A percentile compares a stretch with the other conserved stretches of the same genome.
Conservation (phyloP, 2,888 invertebrate genomes). For the Lepetodrilus schrolli region DNA sequence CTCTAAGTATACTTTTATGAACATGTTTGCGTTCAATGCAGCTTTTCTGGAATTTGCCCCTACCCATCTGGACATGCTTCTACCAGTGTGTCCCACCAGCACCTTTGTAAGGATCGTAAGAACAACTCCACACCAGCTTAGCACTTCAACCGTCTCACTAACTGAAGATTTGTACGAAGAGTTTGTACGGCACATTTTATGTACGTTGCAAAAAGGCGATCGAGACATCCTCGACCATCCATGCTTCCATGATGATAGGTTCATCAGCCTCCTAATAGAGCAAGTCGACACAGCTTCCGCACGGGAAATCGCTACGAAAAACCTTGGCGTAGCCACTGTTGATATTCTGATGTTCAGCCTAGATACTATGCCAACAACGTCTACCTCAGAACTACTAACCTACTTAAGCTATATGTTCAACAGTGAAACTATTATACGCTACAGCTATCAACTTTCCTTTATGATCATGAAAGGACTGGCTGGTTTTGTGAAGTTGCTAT, state of each 20-base stretch:
- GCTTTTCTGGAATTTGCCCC: background rate
- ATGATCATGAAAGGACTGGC: background rate
- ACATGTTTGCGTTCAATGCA: background rate
- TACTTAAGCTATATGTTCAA: no score
- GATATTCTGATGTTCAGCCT: background rate
- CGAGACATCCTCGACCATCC: background rate
- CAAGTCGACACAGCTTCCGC: background rate
- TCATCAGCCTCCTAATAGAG: background rate
- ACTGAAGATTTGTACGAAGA: no score
- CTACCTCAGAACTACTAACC: no score
- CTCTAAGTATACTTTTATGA: background rate
- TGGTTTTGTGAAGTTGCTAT: background rate
- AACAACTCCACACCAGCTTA: no score
- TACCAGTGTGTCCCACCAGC: background rate
- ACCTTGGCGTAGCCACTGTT: background rate
- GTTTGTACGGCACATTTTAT: no score
- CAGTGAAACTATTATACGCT: background rate
- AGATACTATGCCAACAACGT: no score
- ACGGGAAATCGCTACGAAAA: background rate
- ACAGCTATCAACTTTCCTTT: background rate
- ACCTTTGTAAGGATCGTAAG: no score
- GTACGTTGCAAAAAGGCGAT: no score
- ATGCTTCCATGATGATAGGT: background rate
- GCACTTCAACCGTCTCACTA: no score
- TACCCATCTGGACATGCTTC: background rate